A percentile compares a stretch with the other conserved stretches of the same genome.
phyloP scores from a whole-genome alignment of 2,113 vertebrate genomes.

The Petrocephalus microphthalmus region DNA sequence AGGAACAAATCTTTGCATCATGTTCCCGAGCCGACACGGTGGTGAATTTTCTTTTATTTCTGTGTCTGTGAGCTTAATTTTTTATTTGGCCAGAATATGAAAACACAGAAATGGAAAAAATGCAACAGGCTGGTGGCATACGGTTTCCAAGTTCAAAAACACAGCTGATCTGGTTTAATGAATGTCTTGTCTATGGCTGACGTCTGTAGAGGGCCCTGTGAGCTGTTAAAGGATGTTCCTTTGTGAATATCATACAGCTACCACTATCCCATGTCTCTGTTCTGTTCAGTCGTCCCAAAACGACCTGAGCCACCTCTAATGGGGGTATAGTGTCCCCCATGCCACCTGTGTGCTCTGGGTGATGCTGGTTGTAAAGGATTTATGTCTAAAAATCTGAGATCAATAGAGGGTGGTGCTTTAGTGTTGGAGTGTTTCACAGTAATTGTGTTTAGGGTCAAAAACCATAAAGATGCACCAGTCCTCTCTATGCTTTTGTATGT shows the following conservation, averaged over 20 bases:
- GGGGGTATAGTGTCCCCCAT: not conserved
- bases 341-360: not conserved
- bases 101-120: not conserved
- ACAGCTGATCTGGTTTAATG: conserved; percentile 1
- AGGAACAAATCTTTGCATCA: not conserved
- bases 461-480: not conserved
- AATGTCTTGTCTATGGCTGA: not conserved
- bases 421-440: not conserved
- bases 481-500: not conserved
- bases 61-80: not conserved
- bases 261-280: not conserved
- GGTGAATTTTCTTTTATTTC: not conserved
- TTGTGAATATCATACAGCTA: not conserved
- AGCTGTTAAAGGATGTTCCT: not conserved
- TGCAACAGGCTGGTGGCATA: not conserved
- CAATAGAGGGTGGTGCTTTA: not conserved
- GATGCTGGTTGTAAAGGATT: not conserved
- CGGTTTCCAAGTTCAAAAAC: not conserved
- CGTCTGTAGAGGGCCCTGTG: not conserved
- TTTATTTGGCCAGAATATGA: not conserved
- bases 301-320: not conserved
- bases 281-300: not conserved
- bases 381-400: not conserved
- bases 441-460: not conserved
- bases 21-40: not conserved